Evolutionary conservation across 2,113 vertebrate genomes (phyloP), one percentile per base, ranked within the genome.

Genomic region (Oncorhynchus mykiss): DNA sequence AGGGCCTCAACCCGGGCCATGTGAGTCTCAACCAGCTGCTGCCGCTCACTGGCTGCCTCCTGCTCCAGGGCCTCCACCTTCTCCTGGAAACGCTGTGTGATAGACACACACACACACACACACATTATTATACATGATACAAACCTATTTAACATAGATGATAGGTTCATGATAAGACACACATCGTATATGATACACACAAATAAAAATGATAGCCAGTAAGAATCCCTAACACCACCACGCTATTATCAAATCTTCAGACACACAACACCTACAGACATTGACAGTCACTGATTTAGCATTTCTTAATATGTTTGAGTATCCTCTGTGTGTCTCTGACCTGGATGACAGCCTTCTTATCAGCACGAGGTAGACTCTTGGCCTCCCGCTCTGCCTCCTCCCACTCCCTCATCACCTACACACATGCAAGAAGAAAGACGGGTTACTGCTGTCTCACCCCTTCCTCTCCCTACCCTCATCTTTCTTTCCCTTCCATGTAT

Each of bases 291-390:
- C 13, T 57, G 54, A 57, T 45, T 45, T 45, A 45, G 29, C 16
- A 39, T 74, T 25, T 67, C 6, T 64, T 7, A 34, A 25, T 25
- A 29, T 45, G 70, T 67, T 12, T 49, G 64, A 57, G 60, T 67
- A 16, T 64, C 18, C 7, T 39, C 18, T 73, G 64, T 69, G n/a
- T 20, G 4, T 4, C 4, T 25, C 73, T 90, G 91, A 99, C 98
- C 96, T 99, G 97, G 88, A 99, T 98, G 75, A 99, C 97, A 0
- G 95, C 96, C 83, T 99, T 99, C 92, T 99, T 99, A 86, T 99
- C 97, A 0, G 97, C 95, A 57, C 96, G 96, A 11, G 97, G 96
- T 82, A 99, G 93, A 80, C 95, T 99, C 94, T 99, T 99, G 2
- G 97, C 96, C 86, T 98, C 95, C 72, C 92, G 95, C 86, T 99